These are phyloP conservation scores for Eulithis prunata DNA, from an alignment of 2,888 invertebrate species.

Conservation along the genomic window DNA sequence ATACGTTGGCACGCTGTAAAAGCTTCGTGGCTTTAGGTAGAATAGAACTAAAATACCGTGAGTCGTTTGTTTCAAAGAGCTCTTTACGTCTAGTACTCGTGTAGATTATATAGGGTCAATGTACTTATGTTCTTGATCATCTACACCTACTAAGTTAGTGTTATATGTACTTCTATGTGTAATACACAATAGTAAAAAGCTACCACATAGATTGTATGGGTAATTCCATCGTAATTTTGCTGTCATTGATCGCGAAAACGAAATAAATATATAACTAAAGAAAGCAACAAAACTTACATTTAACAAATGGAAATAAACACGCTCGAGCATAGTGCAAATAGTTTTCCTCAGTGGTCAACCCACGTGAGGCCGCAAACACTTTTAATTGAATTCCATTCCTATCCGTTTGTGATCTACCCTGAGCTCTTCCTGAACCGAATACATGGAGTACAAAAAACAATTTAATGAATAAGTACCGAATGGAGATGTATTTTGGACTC, in stretches of 20 bases:
- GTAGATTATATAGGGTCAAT: not conserved
- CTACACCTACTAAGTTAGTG: no score
- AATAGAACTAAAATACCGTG: conserved; percentile 6
- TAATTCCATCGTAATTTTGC: no score
- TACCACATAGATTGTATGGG: no score
- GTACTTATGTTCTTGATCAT: no score
- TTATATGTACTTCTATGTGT: no score
- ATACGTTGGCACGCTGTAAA: conserved; percentile 5
- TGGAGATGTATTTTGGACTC: no score
- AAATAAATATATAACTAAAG: no score
- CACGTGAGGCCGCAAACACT: conserved; percentile 12
- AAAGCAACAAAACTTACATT: not conserved
- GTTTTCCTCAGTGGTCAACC: conserved; percentile 7
- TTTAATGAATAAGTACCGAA: no score
- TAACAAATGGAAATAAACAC: conserved; percentile 13
- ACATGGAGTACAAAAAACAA: no score
- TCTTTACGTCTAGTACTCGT: conserved; percentile 1
- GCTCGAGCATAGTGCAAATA: conserved; percentile 12
- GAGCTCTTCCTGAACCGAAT: no score
- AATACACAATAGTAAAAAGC: no score
- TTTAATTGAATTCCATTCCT: conserved; percentile 33
- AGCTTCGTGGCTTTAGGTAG: conserved; percentile 4
- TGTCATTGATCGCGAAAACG: no score
- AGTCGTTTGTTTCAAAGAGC: conserved; percentile 16
- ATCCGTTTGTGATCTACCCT: conserved; percentile 9